Conservation (phyloP, 2,113 vertebrate genomes). For the Hippoglossus stenolepis region DNA sequence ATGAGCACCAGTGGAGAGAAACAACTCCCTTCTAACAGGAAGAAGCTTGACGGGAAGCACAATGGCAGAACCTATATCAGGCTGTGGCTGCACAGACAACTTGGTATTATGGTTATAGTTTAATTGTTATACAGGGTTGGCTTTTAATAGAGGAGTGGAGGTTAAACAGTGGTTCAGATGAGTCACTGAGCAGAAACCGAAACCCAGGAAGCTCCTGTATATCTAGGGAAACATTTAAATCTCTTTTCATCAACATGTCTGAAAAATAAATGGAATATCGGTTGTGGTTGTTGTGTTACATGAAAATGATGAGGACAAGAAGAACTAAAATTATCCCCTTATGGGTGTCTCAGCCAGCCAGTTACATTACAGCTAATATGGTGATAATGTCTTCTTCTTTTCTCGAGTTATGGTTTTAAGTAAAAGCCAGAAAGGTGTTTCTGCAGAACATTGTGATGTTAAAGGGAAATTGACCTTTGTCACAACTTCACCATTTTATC, state of each 20-base stretch:
- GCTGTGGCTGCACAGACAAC: conserved; percentile 4
- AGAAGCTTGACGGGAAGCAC: neutral
- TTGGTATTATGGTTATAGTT: conserved; percentile 12
- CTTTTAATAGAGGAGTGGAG: conserved; percentile 19
- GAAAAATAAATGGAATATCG: neutral
- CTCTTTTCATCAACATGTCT: neutral
- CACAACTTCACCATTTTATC: too few species aligned
- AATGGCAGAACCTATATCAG: conserved; percentile 36
- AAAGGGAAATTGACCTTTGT: too few species aligned
- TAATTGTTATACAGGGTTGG: conserved; percentile 15
- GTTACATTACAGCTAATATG: too few species aligned
- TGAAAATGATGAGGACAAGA: neutral
- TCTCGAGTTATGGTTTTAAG: too few species aligned
- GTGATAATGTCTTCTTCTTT: too few species aligned
- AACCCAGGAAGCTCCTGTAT: conserved; percentile 18
- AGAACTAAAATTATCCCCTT: neutral
- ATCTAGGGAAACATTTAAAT: neutral
- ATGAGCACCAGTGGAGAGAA: neutral
- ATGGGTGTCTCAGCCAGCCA: neutral
- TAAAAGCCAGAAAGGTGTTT: too few species aligned
- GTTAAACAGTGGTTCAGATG: conserved; percentile 7
- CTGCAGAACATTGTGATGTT: too few species aligned
- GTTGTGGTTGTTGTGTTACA: neutral
- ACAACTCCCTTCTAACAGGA: neutral
- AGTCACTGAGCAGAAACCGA: conserved; percentile 5